A percentile compares a stretch with the other conserved stretches of the same genome.
Conservation (phyloP, 2,797 vertebrate species). For the Anolis apletophallus region DNA sequence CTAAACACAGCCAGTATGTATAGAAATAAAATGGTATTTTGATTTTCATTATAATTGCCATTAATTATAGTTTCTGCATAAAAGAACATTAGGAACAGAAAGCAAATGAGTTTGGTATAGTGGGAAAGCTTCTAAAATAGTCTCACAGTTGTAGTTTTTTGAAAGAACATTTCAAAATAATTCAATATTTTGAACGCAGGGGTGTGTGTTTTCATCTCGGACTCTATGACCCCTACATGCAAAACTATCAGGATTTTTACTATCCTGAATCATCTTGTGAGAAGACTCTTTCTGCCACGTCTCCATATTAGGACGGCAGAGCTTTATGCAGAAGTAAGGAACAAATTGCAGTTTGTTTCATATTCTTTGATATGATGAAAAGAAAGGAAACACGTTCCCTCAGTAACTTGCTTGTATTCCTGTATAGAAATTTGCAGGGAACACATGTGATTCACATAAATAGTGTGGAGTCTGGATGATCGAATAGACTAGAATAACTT, state of each 20-base stretch:
- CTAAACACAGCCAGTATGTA: neutral
- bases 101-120: neutral
- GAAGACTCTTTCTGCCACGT: too few relatives aligned
- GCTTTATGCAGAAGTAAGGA: too few relatives aligned
- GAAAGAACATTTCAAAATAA: neutral
- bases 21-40: slow-evolving; percentile 11
- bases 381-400: neutral
- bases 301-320: too few relatives aligned
- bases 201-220: neutral
- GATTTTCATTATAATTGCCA: slow-evolving; percentile 20
- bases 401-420: neutral
- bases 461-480: neutral
- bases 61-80: slow-evolving; percentile 25
- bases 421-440: neutral
- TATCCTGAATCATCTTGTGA: neutral
- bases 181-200: neutral
- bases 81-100: slow-evolving; percentile 16
- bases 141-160: neutral
- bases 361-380: neutral
- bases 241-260: neutral
- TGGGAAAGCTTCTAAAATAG: neutral
- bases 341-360: neutral
- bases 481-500: too few relatives aligned
- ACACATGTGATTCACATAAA: neutral
- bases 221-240: neutral